Base-by-base conservation (phyloP, 2,113 vertebrate species). In the Notothenia rossii region DNA sequence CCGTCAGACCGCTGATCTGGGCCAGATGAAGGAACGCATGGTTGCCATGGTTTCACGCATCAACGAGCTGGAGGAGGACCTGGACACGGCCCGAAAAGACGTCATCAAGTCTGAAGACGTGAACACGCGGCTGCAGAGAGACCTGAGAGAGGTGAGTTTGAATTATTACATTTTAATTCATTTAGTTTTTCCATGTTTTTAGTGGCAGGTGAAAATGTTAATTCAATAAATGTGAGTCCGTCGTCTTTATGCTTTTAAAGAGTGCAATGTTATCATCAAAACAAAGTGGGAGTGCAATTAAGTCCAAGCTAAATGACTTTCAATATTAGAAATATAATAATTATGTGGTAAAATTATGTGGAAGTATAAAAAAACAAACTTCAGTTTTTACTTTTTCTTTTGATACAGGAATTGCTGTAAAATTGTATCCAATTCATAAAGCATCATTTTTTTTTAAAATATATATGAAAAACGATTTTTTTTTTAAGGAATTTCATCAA, bases 1-100 rank as follows among this genome's bases (percentile, higher is more conserved):
- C 29, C 96, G 95, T 14, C 98, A 99, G 94, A 94, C 90, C 0
- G 94, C 96, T 7, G 98, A 99, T 77, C 95, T 98, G 76, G 89
- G 94, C 15, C 98, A 98, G 81, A 97, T 99, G 97, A 98, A 98
- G 93, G 98, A 99, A 82, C 96, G 97, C n/a, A 94, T 99, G 83
- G 96, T 95, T 3, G 71, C 96, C 15, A 95, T 99, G 69, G 96
- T 94, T 13, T 92, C 94, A 50, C 95, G 94, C n/a, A 96, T 98
- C 72, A 89, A 86, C 0, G 98, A 99, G 92, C 96, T 99, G 89
- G 98, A 99, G 85, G 98, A 98, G 84, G 97, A 99, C 79, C 95
- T 99, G 78, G 97, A 99, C 90, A 99, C 98, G 0, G 98, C 98
- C 48, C 91, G 98, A 0, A 99, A 98, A 84, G 98, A 99, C 87